phyloP scores from a whole-genome alignment of 2,113 vertebrate species.

The Leucopternis melanops region DNA sequence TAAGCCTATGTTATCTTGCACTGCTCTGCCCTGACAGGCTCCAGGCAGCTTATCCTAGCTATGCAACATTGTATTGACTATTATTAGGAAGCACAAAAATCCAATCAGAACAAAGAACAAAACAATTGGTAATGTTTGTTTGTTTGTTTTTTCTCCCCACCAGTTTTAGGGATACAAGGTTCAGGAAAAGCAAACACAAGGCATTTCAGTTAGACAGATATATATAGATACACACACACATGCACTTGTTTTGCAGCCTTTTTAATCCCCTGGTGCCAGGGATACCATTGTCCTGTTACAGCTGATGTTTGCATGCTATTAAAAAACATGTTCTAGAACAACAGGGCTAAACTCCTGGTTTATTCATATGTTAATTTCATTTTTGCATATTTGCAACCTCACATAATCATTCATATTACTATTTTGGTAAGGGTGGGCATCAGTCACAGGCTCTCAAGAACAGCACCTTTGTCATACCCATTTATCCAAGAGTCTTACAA shows the following conservation, averaged over 20 bases:
- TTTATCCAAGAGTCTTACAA: neutral
- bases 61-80: neutral
- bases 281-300: neutral
- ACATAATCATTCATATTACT: neutral
- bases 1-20: neutral
- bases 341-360: neutral
- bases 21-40: slow-evolving; percentile 18
- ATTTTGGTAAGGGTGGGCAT: neutral
- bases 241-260: neutral
- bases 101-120: neutral
- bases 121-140: neutral
- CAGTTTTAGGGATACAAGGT: neutral
- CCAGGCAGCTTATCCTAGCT: slow-evolving; percentile 17
- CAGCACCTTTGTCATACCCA: neutral
- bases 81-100: slow-evolving; percentile 7
- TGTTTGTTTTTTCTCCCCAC: neutral
- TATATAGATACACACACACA: neutral
- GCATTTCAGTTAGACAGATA: neutral
- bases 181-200: slow-evolving; percentile 36
- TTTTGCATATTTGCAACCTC: neutral
- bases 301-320: neutral
- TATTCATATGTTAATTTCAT: neutral
- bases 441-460: neutral
- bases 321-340: neutral
- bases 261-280: neutral